phyloP scores from a whole-genome alignment of 2,888 invertebrate genomes.

The Ochropleura leucogaster region DNA sequence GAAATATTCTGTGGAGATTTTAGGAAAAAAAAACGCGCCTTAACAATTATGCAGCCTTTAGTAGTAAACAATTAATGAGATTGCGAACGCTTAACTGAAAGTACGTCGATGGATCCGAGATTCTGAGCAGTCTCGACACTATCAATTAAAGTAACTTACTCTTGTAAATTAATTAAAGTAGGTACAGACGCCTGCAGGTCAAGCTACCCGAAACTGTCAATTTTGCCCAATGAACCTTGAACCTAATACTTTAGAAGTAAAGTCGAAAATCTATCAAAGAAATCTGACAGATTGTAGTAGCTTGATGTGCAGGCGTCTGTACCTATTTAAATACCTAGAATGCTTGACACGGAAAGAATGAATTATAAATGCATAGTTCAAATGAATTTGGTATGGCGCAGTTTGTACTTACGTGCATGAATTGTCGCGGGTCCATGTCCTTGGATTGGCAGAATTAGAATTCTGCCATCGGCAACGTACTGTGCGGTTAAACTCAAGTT shows the following conservation, averaged over 20 bases:
- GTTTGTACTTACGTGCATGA: slow-evolving; percentile 82
- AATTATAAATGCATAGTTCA: slow-evolving; percentile 9
- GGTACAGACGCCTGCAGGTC: no score
- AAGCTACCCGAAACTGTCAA: no score
- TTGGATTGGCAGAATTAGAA: slow-evolving; percentile 88
- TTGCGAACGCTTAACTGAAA: not conserved
- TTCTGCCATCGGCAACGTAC: slow-evolving; percentile 86
- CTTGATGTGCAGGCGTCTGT: no score
- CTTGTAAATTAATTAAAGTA: no score
- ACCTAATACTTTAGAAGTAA: no score
- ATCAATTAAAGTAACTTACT: no score
- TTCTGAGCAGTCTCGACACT: no score
- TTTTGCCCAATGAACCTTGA: no score
- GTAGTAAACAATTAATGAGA: not conserved
- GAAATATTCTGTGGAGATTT: not conserved
- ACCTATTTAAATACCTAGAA: not conserved
- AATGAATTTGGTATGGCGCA: slow-evolving; percentile 5
- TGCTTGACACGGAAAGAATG: not conserved
- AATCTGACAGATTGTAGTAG: no score
- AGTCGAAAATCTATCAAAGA: no score
- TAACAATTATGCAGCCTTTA: not conserved
- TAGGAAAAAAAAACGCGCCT: not conserved
- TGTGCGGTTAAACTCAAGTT: slow-evolving; percentile 84
- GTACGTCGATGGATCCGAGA: no score
- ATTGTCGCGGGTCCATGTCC: slow-evolving; percentile 87